Conservation (phyloP, 2,797 vertebrate genomes). For the Pseudochirops corinnae region DNA sequence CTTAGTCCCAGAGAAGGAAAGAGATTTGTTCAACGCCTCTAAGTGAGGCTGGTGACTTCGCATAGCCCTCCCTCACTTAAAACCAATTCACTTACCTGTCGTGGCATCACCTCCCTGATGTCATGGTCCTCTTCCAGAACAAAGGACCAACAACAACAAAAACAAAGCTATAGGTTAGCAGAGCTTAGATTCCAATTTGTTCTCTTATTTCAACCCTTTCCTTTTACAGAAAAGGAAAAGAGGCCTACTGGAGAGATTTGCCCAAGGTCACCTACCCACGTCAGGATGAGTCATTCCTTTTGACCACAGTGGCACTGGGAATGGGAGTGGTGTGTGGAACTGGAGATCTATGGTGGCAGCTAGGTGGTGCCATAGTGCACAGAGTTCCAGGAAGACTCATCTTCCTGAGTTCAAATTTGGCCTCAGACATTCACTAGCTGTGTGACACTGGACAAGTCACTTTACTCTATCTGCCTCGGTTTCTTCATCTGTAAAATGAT, state of each 20-base stretch:
- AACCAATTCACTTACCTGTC: too few species aligned
- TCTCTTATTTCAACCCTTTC: not conserved
- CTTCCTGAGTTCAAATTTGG: not conserved
- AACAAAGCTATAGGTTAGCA: not conserved
- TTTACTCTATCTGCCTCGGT: not conserved
- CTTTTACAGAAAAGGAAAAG: not conserved
- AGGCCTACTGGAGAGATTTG: not conserved
- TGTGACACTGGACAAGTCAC: not conserved
- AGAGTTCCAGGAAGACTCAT: not conserved
- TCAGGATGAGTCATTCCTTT: not conserved
- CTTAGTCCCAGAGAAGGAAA: not conserved
- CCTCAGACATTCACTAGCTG: not conserved
- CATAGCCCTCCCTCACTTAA: too few species aligned
- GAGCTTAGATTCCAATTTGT: not conserved
- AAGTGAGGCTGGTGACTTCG: too few species aligned
- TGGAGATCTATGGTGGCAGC: not conserved
- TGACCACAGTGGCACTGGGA: not conserved
- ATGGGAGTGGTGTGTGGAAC: not conserved
- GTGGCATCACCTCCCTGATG: too few species aligned
- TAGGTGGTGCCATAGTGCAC: not conserved
- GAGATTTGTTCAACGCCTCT: not conserved
- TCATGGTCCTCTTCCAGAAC: too few species aligned
- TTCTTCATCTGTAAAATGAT: not conserved
- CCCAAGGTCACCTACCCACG: not conserved
- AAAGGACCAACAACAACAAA: too few species aligned